Conservation (phyloP, 2,113 vertebrate species). For the Hippotragus niger region DNA sequence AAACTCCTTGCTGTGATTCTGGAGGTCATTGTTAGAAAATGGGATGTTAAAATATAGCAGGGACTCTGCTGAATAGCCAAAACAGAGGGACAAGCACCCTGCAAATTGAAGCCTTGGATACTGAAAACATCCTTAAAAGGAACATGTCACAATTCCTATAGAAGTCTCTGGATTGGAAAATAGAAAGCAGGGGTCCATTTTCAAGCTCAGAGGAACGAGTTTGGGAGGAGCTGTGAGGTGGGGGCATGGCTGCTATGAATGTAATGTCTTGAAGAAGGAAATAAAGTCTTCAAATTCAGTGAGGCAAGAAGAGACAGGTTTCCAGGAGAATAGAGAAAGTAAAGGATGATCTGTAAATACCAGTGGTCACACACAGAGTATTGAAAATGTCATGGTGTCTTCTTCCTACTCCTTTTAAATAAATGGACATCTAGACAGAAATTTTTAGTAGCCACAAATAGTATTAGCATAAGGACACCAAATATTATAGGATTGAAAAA, state of each 20-base stretch:
- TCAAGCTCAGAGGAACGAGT: not conserved
- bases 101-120: not conserved
- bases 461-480: not conserved
- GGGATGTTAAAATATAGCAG: not conserved
- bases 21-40: not conserved
- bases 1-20: conserved; percentile 18
- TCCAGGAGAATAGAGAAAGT: not conserved
- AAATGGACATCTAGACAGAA: not conserved
- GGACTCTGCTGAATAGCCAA: not conserved
- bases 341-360: not conserved
- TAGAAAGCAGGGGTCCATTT: not conserved
- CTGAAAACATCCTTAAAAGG: not conserved
- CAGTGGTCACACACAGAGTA: not conserved
- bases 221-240: not conserved
- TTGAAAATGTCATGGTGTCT: not conserved
- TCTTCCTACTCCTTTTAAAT: not conserved
- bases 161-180: not conserved
- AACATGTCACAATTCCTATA: not conserved
- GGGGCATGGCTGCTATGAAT: not conserved
- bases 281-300: not conserved
- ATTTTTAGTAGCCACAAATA: not conserved
- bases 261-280: not conserved
- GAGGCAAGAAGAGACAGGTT: not conserved
- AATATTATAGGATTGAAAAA: not conserved
- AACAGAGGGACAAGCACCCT: not conserved